A percentile compares a stretch with the other conserved stretches of the same genome.
Conservation (phyloP, 2,797 vertebrate genomes). For the Falco peregrinus region DNA sequence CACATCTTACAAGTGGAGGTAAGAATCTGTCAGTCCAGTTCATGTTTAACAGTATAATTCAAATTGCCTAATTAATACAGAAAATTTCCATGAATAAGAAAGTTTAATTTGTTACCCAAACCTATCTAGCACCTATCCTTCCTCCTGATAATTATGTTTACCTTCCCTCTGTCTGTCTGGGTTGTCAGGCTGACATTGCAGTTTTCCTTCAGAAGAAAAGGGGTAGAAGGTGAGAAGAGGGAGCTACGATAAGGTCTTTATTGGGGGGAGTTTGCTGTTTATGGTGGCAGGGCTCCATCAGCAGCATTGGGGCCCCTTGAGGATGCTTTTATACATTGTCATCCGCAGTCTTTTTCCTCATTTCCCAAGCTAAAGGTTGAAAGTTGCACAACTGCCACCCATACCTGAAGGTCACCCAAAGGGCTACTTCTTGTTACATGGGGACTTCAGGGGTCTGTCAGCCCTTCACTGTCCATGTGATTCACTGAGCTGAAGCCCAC, state of each 20-base stretch:
- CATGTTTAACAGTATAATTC: not conserved
- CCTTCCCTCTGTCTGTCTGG: rapidly evolving
- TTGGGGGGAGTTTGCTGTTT: not conserved
- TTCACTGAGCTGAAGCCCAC: not conserved
- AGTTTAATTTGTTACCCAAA: not conserved
- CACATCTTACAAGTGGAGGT: not conserved
- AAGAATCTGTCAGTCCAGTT: not conserved
- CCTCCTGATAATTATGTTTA: not conserved
- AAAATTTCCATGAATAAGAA: not conserved
- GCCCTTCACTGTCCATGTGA: not conserved
- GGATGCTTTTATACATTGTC: not conserved
- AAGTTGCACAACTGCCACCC: not conserved
- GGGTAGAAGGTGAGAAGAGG: not conserved
- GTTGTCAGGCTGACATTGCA: not conserved
- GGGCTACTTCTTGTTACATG: rapidly evolving
- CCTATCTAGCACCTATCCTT: not conserved
- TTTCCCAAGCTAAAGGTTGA: not conserved
- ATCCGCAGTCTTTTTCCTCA: not conserved
- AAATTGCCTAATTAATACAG: not conserved
- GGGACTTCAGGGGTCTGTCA: not conserved
- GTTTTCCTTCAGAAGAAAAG: not conserved
- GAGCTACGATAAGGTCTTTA: not conserved
- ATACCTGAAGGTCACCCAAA: not conserved
- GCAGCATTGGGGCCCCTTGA: rapidly evolving
- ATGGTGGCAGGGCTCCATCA: not conserved